These are phyloP conservation scores for Plecturocebus donacophilus DNA, from an alignment of 2,113 vertebrate species.

Conservation along the genomic window DNA sequence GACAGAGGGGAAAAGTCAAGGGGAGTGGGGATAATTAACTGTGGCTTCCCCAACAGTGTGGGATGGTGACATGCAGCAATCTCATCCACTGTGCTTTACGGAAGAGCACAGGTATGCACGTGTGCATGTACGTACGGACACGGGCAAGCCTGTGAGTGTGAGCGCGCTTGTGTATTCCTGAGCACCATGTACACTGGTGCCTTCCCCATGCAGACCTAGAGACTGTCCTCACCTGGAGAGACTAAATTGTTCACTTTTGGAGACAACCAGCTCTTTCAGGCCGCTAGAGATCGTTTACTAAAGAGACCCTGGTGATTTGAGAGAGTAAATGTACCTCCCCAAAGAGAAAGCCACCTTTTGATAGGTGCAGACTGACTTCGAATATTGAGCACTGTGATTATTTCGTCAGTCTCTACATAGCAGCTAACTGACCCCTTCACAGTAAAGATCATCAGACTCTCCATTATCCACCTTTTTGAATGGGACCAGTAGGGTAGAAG, in stretches of 20 bases:
- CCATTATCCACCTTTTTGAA: neutral
- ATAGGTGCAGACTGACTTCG: neutral
- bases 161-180: rapidly evolving
- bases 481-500: neutral
- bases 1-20: neutral
- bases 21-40: neutral
- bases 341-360: neutral
- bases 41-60: neutral
- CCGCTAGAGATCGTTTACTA: neutral
- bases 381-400: neutral
- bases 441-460: neutral
- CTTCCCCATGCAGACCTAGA: neutral
- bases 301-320: constrained; percentile 43
- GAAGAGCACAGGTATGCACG: neutral
- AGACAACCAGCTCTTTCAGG: constrained; percentile 27
- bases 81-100: rapidly evolving
- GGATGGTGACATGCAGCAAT: neutral
- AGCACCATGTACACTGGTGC: rapidly evolving
- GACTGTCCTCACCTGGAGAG: neutral
- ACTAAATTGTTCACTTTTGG: neutral
- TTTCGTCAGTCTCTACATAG: neutral
- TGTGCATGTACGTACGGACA: rapidly evolving
- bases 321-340: neutral
- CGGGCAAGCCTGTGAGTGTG: rapidly evolving
- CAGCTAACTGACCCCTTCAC: neutral